These are phyloP conservation scores for Epinephelus moara DNA, from an alignment of 2,113 vertebrate genomes.

Conservation along the genomic window DNA sequence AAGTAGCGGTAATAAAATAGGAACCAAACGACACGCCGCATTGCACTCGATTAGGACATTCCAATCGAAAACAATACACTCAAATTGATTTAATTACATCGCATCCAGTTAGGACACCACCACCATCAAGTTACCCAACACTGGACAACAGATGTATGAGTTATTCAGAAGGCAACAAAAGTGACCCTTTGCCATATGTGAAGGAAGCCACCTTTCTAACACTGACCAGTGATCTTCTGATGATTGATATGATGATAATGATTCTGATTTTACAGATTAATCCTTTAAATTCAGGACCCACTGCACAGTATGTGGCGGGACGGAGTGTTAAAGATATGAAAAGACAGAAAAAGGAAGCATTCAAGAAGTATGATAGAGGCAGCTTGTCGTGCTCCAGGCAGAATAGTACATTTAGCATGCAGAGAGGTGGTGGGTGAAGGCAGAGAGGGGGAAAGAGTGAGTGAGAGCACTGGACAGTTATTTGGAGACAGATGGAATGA, in stretches of 20 bases:
- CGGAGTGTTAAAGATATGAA: background rate
- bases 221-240: background rate
- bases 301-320: background rate
- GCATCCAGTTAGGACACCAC: no score
- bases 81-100: no score
- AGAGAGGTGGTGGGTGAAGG: conserved; percentile 26
- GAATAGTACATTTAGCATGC: conserved; percentile 34
- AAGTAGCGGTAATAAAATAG: no score
- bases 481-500: conserved; percentile 55
- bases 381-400: conserved; percentile 46
- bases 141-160: no score
- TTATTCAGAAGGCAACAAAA: no score
- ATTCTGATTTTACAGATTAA: background rate
- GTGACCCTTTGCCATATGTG: no score
- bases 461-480: conserved; percentile 25
- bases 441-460: background rate
- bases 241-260: background rate
- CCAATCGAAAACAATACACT: no score
- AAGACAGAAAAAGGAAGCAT: background rate
- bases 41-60: no score
- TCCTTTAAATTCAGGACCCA: background rate
- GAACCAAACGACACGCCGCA: no score
- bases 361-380: conserved; percentile 33
- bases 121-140: no score
- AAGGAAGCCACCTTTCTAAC: no score